These are phyloP conservation scores for Fistularia commersonii DNA, from an alignment of 2,797 vertebrate genomes.

Conservation along the genomic window DNA sequence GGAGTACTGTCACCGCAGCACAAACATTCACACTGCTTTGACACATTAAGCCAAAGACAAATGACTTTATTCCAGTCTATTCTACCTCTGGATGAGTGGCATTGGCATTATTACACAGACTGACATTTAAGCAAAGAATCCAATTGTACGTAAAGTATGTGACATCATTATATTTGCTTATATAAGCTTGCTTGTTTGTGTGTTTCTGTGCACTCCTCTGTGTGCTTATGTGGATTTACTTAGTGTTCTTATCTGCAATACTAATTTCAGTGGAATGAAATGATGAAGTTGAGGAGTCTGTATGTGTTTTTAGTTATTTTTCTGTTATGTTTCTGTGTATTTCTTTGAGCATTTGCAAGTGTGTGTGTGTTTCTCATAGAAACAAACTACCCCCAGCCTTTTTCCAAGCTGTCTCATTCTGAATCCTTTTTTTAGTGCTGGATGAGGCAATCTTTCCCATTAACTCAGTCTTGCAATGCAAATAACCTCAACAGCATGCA, in stretches of 20 bases:
- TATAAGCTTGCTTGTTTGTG: constrained; percentile 11
- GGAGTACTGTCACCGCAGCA: constrained; percentile 17
- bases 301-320: constrained; percentile 20
- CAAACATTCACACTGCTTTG: constrained; percentile 7
- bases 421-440: constrained; percentile 60
- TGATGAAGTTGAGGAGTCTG: no score
- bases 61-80: constrained; percentile 8
- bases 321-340: constrained; percentile 26
- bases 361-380: constrained; percentile 25
- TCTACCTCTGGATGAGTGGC: constrained; percentile 30
- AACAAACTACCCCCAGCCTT: constrained; percentile 52
- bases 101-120: constrained; percentile 38
- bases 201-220: no score
- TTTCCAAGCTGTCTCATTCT: constrained; percentile 63
- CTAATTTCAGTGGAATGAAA: no score
- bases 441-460: constrained; percentile 68
- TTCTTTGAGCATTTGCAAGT: constrained; percentile 13
- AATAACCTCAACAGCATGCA: constrained; percentile 66
- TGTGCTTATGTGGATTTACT: background rate
- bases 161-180: constrained; percentile 15
- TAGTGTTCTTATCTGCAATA: constrained; percentile 1
- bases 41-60: constrained; percentile 22
- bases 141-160: constrained; percentile 40
- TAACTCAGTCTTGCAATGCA: constrained; percentile 69
- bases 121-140: constrained; percentile 28